Base-by-base conservation (phyloP, 2,113 vertebrate species). In the Nestor notabilis region DNA sequence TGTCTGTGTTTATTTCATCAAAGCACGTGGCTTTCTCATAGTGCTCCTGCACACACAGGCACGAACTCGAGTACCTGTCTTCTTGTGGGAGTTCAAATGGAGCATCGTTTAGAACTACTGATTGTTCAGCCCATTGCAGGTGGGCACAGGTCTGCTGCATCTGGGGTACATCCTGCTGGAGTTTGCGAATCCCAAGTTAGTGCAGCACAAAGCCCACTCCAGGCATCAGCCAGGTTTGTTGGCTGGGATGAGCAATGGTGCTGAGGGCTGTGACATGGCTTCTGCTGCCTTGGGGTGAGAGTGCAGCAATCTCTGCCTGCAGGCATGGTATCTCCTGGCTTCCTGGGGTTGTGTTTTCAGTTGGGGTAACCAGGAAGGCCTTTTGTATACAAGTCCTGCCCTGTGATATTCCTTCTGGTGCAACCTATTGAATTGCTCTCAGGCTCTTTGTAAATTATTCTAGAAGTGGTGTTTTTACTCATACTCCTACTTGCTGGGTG, bases 241-340 rank as follows among this genome's bases (percentile, higher is more conserved):
- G 4, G 31, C n/a, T 56, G 70, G 43, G 44, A 27, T 75, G 6
- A 47, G 13, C 1, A 0, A 0, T 1, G 33, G 23, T 3, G 25
- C 64, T 15, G 33, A 35, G 24, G 39, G 33, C 19, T 82, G 25
- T 1, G 2, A 1, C 5, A 0, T 35, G 61, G 13, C 47, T 64
- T 50, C 52, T 56, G n/a, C 56, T 25, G 49, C 27, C n/a, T 66
- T 74, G 39, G 66, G 43, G 11, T 21, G 24, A 0, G 11, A n/a
- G 29, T 4, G 17, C 13, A 79, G 46, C 52, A 33, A 8, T 27
- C 21, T 60, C 24, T 74, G 37, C 31, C 63, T 35, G 27, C 39
- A 77, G 43, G 5, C 1, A 0, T 1, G 11, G 28, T 9, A 3
- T 50, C 4, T 4, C 55, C 65, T 65, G 70, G 23, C 33, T 63